phyloP scores from a whole-genome alignment of 2,113 vertebrate species.

The Salvator merianae region DNA sequence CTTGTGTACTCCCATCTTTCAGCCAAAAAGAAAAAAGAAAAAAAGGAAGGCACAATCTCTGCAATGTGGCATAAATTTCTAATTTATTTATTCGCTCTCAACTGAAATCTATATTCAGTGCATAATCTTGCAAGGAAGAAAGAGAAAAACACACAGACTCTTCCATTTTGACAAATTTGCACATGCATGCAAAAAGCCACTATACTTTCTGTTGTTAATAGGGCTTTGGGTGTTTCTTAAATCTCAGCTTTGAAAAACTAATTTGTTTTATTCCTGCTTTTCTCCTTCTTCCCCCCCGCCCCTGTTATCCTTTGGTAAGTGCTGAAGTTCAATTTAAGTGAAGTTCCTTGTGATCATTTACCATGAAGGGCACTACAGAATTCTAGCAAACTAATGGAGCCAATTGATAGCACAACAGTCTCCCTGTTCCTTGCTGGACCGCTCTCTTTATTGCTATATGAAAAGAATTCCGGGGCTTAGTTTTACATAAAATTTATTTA shows the following conservation, averaged over 20 bases:
- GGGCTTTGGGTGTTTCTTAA: slow-evolving; percentile 62
- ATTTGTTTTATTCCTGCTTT: slow-evolving; percentile 70
- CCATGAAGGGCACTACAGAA: slow-evolving; percentile 52
- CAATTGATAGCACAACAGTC: slow-evolving; percentile 38
- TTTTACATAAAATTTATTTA: slow-evolving; percentile 21
- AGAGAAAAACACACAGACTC: not conserved
- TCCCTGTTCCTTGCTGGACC: slow-evolving; percentile 20
- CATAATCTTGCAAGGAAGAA: not conserved
- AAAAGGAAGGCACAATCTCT: slow-evolving; percentile 54
- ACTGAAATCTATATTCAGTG: not conserved
- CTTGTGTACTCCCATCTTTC: slow-evolving; percentile 24
- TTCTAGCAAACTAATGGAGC: slow-evolving; percentile 43
- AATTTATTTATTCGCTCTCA: slow-evolving; percentile 55
- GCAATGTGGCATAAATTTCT: slow-evolving; percentile 56
- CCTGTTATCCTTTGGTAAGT: slow-evolving; percentile 58
- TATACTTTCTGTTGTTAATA: slow-evolving; percentile 68
- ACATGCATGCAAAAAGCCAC: slow-evolving; percentile 28
- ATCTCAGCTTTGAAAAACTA: slow-evolving; percentile 55
- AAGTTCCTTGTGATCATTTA: slow-evolving; percentile 59
- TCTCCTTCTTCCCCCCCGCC: slow-evolving; percentile 26
- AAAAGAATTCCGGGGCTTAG: slow-evolving; percentile 24
- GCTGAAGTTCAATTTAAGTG: slow-evolving; percentile 54
- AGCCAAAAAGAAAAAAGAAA: slow-evolving; percentile 47
- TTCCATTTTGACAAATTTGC: slow-evolving; percentile 32
- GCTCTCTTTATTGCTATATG: slow-evolving; percentile 30